Percentiles rank a stretch among this genome's conserved stretches.
Conservation (phyloP, 2,797 vertebrate genomes). For the Myotis pilosus region DNA sequence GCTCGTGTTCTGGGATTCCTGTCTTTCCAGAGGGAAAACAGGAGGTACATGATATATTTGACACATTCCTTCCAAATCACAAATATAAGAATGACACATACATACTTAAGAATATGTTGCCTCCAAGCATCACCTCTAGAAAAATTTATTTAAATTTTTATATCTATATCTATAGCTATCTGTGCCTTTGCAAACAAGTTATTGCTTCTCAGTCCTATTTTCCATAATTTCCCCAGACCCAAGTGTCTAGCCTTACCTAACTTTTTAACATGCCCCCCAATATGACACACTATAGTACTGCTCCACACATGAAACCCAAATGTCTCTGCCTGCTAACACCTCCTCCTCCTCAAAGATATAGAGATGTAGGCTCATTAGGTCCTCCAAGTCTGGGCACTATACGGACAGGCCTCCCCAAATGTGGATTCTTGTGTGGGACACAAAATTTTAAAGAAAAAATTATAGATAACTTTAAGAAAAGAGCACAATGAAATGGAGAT, state of each 20-base stretch:
- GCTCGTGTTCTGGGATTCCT: neutral
- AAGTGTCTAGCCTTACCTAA: neutral
- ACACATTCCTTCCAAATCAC: neutral
- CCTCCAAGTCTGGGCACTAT: neutral
- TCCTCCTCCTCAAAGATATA: neutral
- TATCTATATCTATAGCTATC: neutral
- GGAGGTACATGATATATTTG: neutral
- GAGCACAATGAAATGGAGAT: neutral
- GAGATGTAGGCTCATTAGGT: neutral
- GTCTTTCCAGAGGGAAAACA: neutral
- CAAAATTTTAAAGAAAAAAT: neutral
- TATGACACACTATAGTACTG: neutral
- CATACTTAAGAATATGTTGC: neutral
- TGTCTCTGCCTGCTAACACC: neutral
- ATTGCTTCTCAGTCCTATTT: neutral
- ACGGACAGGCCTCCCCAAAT: neutral
- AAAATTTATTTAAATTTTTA: neutral
- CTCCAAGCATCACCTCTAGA: neutral
- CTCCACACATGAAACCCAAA: neutral
- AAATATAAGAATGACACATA: neutral
- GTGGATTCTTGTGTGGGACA: neutral
- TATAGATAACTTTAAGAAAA: neutral
- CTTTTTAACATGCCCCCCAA: neutral
- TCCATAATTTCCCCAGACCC: neutral
- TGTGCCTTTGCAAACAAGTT: neutral